phyloP scores from a whole-genome alignment of 2,888 invertebrate genomes.

The Agrochola circellaris region DNA sequence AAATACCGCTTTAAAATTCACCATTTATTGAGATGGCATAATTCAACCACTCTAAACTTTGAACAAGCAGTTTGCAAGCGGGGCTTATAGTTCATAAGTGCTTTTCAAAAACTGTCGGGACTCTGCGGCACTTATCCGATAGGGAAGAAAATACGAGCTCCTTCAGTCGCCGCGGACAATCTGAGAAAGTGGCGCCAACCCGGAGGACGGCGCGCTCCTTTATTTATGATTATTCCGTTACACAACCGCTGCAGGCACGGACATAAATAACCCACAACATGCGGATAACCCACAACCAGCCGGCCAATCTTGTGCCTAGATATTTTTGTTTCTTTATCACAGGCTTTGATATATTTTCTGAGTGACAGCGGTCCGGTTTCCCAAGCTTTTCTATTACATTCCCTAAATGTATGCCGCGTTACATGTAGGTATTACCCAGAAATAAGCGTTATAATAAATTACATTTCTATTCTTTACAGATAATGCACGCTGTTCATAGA shows the following conservation, averaged over 20 bases:
- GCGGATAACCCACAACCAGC: slow-evolving; percentile 64
- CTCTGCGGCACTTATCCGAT: slow-evolving; percentile 52
- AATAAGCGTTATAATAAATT: slow-evolving; percentile 40
- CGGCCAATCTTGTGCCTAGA: slow-evolving; percentile 58
- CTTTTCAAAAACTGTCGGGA: slow-evolving; percentile 38
- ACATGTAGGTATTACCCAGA: slow-evolving; percentile 11
- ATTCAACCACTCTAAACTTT: slow-evolving; percentile 30
- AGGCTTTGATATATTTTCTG: slow-evolving; percentile 43
- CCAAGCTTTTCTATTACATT: slow-evolving; percentile 42
- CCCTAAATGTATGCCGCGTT: slow-evolving; percentile 24
- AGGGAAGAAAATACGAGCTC: slow-evolving; percentile 48
- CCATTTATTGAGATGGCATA: slow-evolving; percentile 4
- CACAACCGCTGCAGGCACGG: slow-evolving; percentile 60
- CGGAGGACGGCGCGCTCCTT: slow-evolving; percentile 49
- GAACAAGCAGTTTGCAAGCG: slow-evolving; percentile 40
- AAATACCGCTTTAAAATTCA: too few species aligned
- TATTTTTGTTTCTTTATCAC: slow-evolving; percentile 39
- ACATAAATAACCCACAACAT: slow-evolving; percentile 70
- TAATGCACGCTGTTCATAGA: slow-evolving; percentile 53
- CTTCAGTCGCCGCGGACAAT: slow-evolving; percentile 45
- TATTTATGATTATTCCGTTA: slow-evolving; percentile 71
- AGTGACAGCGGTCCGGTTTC: slow-evolving; percentile 55
- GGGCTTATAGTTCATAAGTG: slow-evolving; percentile 38
- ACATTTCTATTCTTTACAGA: slow-evolving; percentile 61
- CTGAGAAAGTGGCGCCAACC: slow-evolving; percentile 57